Percentiles rank a stretch among this genome's conserved stretches.
These are phyloP conservation scores for Rhagium mordax DNA, from an alignment of 2,888 invertebrate genomes.

Conservation along the genomic window DNA sequence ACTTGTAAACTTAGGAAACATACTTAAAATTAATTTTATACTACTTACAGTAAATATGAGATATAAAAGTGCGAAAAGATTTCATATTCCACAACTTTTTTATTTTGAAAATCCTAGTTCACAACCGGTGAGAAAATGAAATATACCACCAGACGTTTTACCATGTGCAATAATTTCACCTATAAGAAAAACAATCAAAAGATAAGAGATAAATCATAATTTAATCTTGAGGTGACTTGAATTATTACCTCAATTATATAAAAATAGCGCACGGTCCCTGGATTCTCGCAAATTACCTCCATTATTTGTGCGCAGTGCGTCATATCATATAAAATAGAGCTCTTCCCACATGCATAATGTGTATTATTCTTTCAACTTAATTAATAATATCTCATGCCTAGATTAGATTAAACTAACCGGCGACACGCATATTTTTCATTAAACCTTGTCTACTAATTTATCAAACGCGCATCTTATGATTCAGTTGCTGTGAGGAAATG, in stretches of 20 bases:
- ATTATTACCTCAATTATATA: conserved; percentile 42
- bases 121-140: not conserved
- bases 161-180: not conserved
- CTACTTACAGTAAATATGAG: too few species aligned
- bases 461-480: not conserved
- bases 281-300: conserved; percentile 23
- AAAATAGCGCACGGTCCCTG: conserved; percentile 24
- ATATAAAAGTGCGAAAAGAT: too few species aligned
- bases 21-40: too few species aligned
- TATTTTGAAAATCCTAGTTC: not conserved
- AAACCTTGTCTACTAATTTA: conserved; percentile 20
- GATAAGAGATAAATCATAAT: conserved; percentile 24
- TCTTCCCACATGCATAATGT: conserved; percentile 33
- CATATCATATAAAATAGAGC: conserved; percentile 16
- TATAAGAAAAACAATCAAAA: conserved; percentile 13
- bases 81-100: too few species aligned
- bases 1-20: too few species aligned
- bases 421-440: conserved; percentile 33
- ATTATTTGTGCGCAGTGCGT: conserved; percentile 36
- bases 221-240: conserved; percentile 32
- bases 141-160: not conserved
- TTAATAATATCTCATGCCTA: conserved; percentile 24
- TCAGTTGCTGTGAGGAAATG: conserved; percentile 2
- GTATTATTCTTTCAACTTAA: conserved; percentile 37
- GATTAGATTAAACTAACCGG: conserved; percentile 20